Percentiles rank a stretch among this genome's conserved stretches.
Evolutionary conservation across 2,797 vertebrate genomes (phyloP).

Genomic region (Streptopelia turtur): DNA sequence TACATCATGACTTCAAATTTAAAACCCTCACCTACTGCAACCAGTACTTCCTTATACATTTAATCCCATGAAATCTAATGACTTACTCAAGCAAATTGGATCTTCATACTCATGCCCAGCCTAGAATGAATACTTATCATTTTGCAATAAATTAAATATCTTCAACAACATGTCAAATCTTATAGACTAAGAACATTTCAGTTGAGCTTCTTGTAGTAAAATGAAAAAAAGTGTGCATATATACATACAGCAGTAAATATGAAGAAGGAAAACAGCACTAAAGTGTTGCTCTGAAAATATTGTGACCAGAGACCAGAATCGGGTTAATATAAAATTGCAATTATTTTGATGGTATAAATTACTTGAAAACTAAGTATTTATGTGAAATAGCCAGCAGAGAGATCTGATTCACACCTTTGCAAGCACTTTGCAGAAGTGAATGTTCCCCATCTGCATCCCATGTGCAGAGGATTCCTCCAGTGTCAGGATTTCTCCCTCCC

Average conservation of each 20-base stretch:
- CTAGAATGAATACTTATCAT: not conserved
- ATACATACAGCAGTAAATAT: not conserved
- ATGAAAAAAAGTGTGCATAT: not conserved
- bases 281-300: not conserved
- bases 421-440: not conserved
- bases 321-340: not conserved
- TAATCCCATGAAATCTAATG: not conserved
- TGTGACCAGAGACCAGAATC: not conserved
- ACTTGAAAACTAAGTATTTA: not conserved
- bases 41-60: not conserved
- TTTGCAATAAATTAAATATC: not conserved
- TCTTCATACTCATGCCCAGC: not conserved
- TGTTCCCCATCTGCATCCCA: not conserved
- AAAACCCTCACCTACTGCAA: not conserved
- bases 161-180: not conserved
- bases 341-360: not conserved
- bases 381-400: not conserved
- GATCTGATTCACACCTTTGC: not conserved
- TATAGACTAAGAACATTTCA: not conserved
- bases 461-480: not conserved
- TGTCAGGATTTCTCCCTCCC: not conserved
- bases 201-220: not conserved
- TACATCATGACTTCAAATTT: not conserved
- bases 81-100: not conserved
- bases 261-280: not conserved